Conservation (phyloP, 2,113 vertebrate species). For the Amazona vittata region DNA sequence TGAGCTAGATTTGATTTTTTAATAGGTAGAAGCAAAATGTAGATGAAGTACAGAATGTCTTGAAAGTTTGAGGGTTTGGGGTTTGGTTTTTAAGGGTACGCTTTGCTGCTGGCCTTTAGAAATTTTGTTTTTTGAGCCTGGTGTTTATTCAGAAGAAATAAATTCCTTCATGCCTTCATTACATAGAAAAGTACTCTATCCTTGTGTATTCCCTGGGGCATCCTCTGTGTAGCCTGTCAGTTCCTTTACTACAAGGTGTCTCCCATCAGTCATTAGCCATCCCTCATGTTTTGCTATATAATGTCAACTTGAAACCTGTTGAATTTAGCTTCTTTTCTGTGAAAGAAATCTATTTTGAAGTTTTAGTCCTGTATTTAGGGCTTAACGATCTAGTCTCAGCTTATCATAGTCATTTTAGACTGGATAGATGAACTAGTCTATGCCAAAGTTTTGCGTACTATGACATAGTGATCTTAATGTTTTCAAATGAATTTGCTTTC, state of each 20-base stretch:
- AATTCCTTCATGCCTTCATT: neutral
- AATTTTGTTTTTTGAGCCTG: neutral
- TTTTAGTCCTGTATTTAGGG: neutral
- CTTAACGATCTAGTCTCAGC: neutral
- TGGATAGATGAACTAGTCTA: neutral
- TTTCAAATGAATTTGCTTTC: neutral
- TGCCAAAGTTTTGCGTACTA: neutral
- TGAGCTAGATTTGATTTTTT: neutral
- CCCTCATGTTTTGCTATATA: neutral
- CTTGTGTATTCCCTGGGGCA: neutral
- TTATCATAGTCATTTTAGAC: neutral
- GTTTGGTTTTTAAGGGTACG: neutral
- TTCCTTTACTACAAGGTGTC: slow-evolving; percentile 29
- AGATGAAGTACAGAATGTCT: slow-evolving; percentile 6
- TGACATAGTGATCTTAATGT: neutral
- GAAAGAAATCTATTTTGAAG: neutral
- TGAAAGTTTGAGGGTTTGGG: neutral
- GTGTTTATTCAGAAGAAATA: neutral
- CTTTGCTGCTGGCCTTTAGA: neutral
- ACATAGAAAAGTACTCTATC: neutral
- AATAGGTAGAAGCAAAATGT: neutral
- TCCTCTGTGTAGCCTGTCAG: neutral
- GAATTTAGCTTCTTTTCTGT: neutral
- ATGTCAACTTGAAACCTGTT: neutral
- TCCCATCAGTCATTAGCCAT: neutral